phyloP scores from a whole-genome alignment of 2,888 invertebrate species.

The Homarus gammarus region DNA sequence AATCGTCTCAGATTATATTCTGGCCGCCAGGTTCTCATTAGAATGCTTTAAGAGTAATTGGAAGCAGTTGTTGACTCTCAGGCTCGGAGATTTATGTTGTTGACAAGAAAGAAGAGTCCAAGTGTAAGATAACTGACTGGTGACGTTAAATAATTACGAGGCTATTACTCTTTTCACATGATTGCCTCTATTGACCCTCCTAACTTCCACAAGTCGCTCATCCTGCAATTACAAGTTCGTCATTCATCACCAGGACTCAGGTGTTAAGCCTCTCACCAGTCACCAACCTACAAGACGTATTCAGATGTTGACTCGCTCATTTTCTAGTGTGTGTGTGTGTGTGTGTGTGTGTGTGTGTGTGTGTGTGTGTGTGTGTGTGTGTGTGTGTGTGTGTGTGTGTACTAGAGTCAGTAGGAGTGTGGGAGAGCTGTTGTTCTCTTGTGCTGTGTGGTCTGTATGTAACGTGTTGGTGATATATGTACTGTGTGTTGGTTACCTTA shows the following conservation, averaged over 20 bases:
- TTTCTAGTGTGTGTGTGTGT: no score
- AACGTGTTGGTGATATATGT: no score
- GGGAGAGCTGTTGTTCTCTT: no score
- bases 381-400: constrained; percentile 12
- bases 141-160: constrained; percentile 54
- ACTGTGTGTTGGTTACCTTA: no score
- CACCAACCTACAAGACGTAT: no score
- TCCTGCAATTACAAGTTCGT: constrained; percentile 19
- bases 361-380: constrained; percentile 15
- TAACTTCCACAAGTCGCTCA: constrained; percentile 2
- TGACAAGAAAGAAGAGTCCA: constrained; percentile 22
- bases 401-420: no score
- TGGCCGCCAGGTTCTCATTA: constrained; percentile 39
- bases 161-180: constrained; percentile 15
- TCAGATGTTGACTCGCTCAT: no score
- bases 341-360: constrained; percentile 14
- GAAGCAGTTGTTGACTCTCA: constrained; percentile 28
- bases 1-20: constrained; percentile 37
- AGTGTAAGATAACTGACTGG: constrained; percentile 40
- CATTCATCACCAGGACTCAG: no score
- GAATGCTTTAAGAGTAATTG: constrained; percentile 63
- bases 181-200: constrained; percentile 37
- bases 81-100: constrained; percentile 40
- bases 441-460: no score
- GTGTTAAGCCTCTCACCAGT: no score